Evolutionary conservation across 2,888 invertebrate genomes (phyloP), one percentile per base, ranked within the genome.

Genomic region (Apotomis capreana): DNA sequence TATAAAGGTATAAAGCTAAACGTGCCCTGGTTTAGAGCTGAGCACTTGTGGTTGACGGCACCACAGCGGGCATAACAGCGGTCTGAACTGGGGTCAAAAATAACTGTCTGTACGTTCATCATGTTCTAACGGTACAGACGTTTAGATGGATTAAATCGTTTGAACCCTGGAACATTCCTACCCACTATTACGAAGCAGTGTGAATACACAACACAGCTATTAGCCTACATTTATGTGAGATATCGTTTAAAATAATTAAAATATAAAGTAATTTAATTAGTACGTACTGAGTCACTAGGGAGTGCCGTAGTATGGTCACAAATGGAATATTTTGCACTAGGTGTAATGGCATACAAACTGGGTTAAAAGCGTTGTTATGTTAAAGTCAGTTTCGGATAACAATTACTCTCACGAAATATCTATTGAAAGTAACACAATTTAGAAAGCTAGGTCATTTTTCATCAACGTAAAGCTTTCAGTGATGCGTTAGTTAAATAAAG

Each of bases 341-440:
- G 80, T 81, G 82, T 79, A 76, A 75, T 75, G 74, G 75, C 75
- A 63, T 40, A 37, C 61, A 71, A 86, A 87, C 85, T 85, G 80
- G 87, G 88, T 88, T 89, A 90, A 88, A 89, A 90, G 90, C 80
- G 84, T 76, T 85, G 86, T 89, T 82, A 77, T 69, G 76, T 76
- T 76, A 74, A 26, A 78, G 76, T 75, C 75, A 75, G 78, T 74
- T 75, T 73, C 78, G 76, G 74, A 76, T 79, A 76, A 78, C 73
- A 75, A 58, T 62, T 26, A 55, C 12, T 60, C 9, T 13, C 10
- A 44, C 46, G 36, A 59, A 12, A 49, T 49, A 37, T 10, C 9
- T 49, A 49, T 49, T 9, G 49, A 49, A 10, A 8, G 49, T 49
- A 68, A 55, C 36, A 61, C 9, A 46, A n/a, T 60, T 59, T 61